These are phyloP conservation scores for Halocynthia aurantium DNA, from an alignment of 23 tunicate genomes.

Conservation along the genomic window DNA sequence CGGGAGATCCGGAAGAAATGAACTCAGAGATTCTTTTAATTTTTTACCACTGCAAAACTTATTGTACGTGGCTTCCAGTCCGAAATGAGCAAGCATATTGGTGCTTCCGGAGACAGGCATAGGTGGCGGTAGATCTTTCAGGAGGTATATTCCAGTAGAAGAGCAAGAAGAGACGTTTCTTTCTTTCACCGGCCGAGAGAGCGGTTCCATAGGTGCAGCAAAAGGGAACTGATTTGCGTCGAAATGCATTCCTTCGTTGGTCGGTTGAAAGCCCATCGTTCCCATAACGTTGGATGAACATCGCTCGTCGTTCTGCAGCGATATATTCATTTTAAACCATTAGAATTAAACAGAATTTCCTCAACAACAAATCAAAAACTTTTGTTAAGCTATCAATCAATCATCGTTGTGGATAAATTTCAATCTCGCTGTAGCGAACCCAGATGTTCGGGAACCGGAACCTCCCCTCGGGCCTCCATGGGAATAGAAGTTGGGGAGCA, in stretches of 20 bases:
- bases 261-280: background rate
- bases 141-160: slow-evolving; percentile 37
- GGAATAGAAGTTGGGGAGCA: too few relatives aligned
- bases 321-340: background rate
- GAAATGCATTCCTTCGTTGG: slow-evolving; percentile 1
- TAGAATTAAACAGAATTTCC: too few relatives aligned
- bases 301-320: background rate
- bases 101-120: slow-evolving; percentile 57
- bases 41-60: slow-evolving; percentile 78
- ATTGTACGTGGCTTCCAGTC: slow-evolving; percentile 67
- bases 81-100: slow-evolving; percentile 61
- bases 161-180: slow-evolving; percentile 3
- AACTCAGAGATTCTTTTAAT: slow-evolving; percentile 66
- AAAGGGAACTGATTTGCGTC: background rate
- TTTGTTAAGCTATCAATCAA: too few relatives aligned
- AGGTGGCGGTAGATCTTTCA: slow-evolving; percentile 61
- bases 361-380: too few relatives aligned
- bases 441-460: too few relatives aligned
- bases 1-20: slow-evolving; percentile 69
- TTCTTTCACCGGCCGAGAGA: background rate
- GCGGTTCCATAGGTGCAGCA: background rate
- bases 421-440: too few relatives aligned
- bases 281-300: background rate
- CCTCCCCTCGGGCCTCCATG: too few relatives aligned
- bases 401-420: too few relatives aligned